Percentiles rank a stretch among this genome's conserved stretches.
Conservation (phyloP, 2,797 vertebrate species). For the Macrochelys suwanniensis region DNA sequence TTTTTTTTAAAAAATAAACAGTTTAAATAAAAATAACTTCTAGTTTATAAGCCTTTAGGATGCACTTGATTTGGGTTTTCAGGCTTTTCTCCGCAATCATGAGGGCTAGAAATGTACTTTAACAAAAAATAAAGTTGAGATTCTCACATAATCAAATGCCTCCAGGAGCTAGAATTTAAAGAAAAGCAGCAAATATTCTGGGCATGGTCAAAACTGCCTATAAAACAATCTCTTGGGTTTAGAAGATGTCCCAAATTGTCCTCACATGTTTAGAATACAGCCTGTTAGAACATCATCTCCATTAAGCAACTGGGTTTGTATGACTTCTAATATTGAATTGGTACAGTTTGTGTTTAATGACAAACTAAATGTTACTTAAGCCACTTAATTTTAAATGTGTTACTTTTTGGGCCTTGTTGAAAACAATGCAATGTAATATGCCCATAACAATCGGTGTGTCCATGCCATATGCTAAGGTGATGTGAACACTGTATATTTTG, state of each 20-base stretch:
- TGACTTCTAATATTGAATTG: neutral
- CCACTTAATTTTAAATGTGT: neutral
- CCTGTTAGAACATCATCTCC: neutral
- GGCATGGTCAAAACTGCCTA: neutral
- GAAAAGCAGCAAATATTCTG: constrained; percentile 25
- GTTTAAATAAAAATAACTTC: neutral
- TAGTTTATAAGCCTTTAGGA: neutral
- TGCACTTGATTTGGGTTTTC: neutral
- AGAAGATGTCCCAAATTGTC: neutral
- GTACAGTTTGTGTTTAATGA: neutral
- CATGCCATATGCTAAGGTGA: neutral
- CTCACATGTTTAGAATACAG: neutral
- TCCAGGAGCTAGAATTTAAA: constrained; percentile 12
- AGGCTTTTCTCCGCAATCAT: neutral
- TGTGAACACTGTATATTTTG: neutral
- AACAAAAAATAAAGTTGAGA: neutral
- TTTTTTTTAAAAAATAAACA: neutral
- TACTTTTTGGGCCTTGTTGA: neutral
- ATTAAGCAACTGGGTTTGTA: constrained; percentile 23
- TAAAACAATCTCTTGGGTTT: neutral
- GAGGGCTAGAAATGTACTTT: neutral
- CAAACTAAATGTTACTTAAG: neutral
- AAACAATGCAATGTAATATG: neutral
- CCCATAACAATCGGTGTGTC: neutral
- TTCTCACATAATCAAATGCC: neutral